Base-by-base conservation (phyloP, 2,113 vertebrate species). In the Patagioenas fasciata region DNA sequence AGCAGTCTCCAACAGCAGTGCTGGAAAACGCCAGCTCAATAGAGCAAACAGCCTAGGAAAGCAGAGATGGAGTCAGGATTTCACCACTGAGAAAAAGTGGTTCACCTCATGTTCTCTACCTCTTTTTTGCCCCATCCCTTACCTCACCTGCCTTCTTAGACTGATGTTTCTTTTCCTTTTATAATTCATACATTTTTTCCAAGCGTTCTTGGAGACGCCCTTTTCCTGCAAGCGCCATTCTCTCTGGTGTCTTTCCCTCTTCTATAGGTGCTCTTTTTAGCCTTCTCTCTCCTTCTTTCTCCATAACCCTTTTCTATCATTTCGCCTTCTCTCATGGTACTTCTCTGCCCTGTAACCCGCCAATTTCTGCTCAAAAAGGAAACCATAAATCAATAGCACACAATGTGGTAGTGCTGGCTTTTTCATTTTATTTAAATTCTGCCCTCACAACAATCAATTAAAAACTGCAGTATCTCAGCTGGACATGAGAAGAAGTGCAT, bases 391-490 rank as follows among this genome's bases (percentile, higher is more conserved):
- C 83, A 81, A 81, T 66, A 82, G 13, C 29, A 26, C 8, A 2
- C 18, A 12, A 19, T 42, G 48, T 69, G 77, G 31, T 65, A 60
- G 24, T 69, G 65, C 36, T 91, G 80, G 13, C 36, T 79, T 87
- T 74, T 54, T n/a, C 7, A 57, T 57, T 92, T 90, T 69, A 81
- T 94, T 93, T 91, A 54, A 92, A 91, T 93, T 60, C 72, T 81
- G 15, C 24, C 57, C 40, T 91, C 40, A 5, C 34, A 72, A 53
- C 15, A 73, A 83, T 81, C 77, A 91, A 77, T 92, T 91, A 47
- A 38, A 66, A 93, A 21, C 19, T 73, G 17, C 38, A 26, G 31
- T 47, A 4, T 73, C 57, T 62, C 73, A 81, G 61, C 48, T 70
- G 88, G 80, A 74, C 91, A 42, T 10, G 31, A 69, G 26, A 19